Base-by-base conservation (phyloP, 1,140 invertebrate genomes). In the Oedothorax gibbosus region DNA sequence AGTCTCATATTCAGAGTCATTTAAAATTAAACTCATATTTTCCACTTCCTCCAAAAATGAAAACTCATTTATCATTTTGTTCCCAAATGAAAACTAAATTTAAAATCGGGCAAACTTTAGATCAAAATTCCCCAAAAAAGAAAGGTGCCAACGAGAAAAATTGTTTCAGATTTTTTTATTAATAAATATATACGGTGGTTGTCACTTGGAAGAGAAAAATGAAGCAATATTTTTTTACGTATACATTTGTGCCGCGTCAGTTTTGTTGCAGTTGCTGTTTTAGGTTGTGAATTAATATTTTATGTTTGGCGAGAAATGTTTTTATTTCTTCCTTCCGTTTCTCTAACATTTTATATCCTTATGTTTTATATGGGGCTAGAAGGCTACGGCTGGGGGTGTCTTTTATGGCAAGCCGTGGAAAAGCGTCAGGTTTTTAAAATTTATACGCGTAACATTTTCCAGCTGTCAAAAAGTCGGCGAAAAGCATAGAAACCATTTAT, bases 381-480 rank as follows among this genome's bases (percentile, higher is more conserved):
- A 78, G 65, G 65, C 50, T 79, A 54, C 12, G 62, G 64, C 50
- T 79, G 65, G 57, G 53, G 18, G 51, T 79, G 76, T 79, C 76
- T 79, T 66, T 79, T 79, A 66, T 79, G 64, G 64, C 76, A 64
- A 60, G 11, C 62, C 18, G 35, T 35, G 20, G 64, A 64, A 79
- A 77, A 51, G 76, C 76, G 60, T 79, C 76, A 66, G 54, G 62
- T 79, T 79, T 77, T 79, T 79, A 79, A 79, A 79, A 79, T 79
- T 79, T 79, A 79, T 79, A n/a, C 76, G 12, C 62, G 49, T 79
- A 54, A 64, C 76, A 68, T 79, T 79, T 68, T 68, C 76, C 76
- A 68, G 76, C 76, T 79, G 76, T 79, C 76, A 79, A 20, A 56
- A 79, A 79, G 68, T 20, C 62, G 53, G 35, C 35, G 35, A 35